phyloP scores from a whole-genome alignment of 2,113 vertebrate species.

The Theristicus caerulescens region DNA sequence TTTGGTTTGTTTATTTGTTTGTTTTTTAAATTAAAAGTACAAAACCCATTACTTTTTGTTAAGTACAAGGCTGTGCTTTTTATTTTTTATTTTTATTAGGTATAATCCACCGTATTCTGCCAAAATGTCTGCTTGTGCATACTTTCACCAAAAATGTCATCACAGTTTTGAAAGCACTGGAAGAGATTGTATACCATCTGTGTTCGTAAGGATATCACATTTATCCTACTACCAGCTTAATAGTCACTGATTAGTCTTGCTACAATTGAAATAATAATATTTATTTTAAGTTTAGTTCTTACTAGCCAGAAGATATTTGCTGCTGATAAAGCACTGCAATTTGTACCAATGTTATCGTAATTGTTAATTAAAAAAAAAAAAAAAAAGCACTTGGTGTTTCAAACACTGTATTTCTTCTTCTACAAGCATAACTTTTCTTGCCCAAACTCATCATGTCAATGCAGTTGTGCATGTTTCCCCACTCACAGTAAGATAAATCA shows the following conservation, averaged over 20 bases:
- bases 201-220: background rate
- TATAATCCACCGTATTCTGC: background rate
- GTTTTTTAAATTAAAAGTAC: background rate
- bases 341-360: background rate
- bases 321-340: background rate
- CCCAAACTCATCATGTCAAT: background rate
- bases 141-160: background rate
- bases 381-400: background rate
- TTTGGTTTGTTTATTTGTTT: background rate
- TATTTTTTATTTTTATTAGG: background rate
- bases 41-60: background rate
- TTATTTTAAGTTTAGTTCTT: background rate
- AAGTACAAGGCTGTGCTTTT: background rate
- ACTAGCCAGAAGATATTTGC: background rate
- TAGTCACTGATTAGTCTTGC: background rate
- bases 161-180: background rate
- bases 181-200: background rate
- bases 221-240: background rate
- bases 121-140: background rate
- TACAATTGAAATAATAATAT: background rate
- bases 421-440: background rate
- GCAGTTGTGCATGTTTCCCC: background rate
- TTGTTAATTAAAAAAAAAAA: background rate
- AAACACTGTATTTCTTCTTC: background rate
- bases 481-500: background rate